Evolutionary conservation across 1,140 invertebrate genomes (phyloP), one percentile per base, ranked within the genome.

Genomic region (Drosophila sulfurigaster): DNA sequence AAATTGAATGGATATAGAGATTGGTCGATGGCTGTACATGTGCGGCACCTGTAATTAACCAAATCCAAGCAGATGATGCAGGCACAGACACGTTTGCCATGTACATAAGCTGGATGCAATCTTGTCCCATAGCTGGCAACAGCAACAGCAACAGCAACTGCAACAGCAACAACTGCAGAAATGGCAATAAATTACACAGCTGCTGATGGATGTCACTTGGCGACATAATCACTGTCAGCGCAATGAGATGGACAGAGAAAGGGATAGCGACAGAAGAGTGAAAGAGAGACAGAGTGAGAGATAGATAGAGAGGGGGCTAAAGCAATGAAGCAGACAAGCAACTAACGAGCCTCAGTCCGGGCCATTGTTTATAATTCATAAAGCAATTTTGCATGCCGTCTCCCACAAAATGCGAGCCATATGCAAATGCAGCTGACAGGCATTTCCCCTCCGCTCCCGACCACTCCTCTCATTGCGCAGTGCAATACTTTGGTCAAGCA

Each of bases 301-400:
- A 13, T 43, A n/a, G 54, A 30, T 10, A n/a, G n/a, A 49, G 28
- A 56, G n/a, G 7, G n/a, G 57, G 45, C 32, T 51, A 43, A 16
- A 15, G 66, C 52, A 70, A 59, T 65, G 60, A 54, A 65, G 60
- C 60, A 59, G 74, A 76, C 74, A 76, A 30, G 63, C 59, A 80
- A 68, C 78, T 80, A 78, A 80, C 78, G 75, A 80, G 75, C 75
- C 66, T 57, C 69, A 46, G 46, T 69, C 58, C 56, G 41, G 25
- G 16, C 28, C 80, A 81, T 78, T 82, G 81, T 82, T 72, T 81
- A 79, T 83, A 83, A 83, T 83, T 79, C 76, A 81, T 83, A 81
- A 73, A 75, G 81, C 71, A 70, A 72, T 76, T 77, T 78, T 74
- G 78, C 78, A 78, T 80, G 69, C 57, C 63, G 59, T 30, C 45